Base-by-base conservation (phyloP, 2,888 invertebrate genomes). In the Pterostichus niger region DNA sequence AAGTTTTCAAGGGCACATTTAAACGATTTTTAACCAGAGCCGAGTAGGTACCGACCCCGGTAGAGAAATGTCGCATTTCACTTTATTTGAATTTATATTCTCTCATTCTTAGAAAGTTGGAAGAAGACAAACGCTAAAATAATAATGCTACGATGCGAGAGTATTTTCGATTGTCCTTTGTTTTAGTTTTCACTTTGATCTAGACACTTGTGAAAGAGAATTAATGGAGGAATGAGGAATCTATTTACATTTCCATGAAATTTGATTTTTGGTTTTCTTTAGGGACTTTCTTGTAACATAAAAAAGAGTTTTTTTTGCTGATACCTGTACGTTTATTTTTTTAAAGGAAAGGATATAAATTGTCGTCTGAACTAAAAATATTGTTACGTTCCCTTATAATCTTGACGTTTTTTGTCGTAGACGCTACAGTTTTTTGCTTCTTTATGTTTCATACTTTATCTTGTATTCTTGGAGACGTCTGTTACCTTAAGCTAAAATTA, bases 111-210 rank as follows among this genome's bases (percentile, higher is more conserved):
- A 17, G 6, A 40, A 17, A 71, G 44, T 40, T 35, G 35, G 11
- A n/a, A 64, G 64, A 35, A 71, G 17, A 40, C 40, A 71, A 71
- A 71, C 68, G 40, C 40, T 71, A 17, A 71, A 71, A 71, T 71
- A 71, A 71, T 71, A 71, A 13, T 17, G 13, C 17, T 9, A 17
- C 44, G 11, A 17, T 17, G 44, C 17, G 44, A 56, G 56, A 56
- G 56, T 17, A 17, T 17, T 52, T 24, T 52, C 52, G 13, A 56
- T 15, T 56, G 56, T 56, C 68, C 11, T 71, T 44, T 71, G 68
- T 71, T 44, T 71, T 71, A 17, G 40, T 71, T 71, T 17, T 13
- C 15, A 13, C 68, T 71, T 71, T 71, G 68, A 71, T 71, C 68
- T 71, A 44, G 9, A 9, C 17, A 44, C 44, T 35, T 64, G 5